Base-by-base conservation (phyloP, 2,113 vertebrate species). In the Strix uralensis region DNA sequence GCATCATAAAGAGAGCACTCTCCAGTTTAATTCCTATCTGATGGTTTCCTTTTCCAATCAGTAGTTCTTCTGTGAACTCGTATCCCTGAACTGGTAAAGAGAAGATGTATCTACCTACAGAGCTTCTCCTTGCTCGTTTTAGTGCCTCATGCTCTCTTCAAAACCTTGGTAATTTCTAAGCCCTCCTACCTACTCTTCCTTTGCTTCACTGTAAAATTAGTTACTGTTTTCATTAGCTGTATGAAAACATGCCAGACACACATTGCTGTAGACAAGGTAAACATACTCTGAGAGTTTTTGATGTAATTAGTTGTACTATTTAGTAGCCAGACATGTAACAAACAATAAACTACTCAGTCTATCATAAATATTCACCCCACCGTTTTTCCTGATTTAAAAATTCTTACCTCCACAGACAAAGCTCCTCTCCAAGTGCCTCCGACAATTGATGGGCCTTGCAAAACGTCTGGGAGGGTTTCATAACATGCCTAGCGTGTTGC, bases 401-500 rank as follows among this genome's bases (percentile, higher is more conserved):
- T 72, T 80, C 81, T 86, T 82, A 54, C 71, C 52, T 82, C 57
- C 44, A 10, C 79, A 94, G 79, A 77, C 78, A 54, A n/a, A 55
- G 46, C 34, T 87, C 54, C 27, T 90, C 73, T 92, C 54, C 55
- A 54, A 49, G 55, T 36, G 65, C 46, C 63, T 81, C 72, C 6
- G 6, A 70, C 65, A 58, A 55, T 42, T 78, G 82, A 79, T 78
- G 74, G 74, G 70, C 86, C 86, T 95, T 92, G 86, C 94, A 94
- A 86, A 97, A 97, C 3, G 15, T 78, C 91, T 96, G 89, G 58
- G 58, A 95, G 74, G 59, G 63, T 96, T 97, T 97, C 92, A 82
- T 87, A 97, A 96, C 8, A 4, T 22, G 23, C 88, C 70, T 20
- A 22, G 79, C 2, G 0, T 97, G 89, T 96, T 87, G 96, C 84